Percentiles rank a stretch among this genome's conserved stretches.
phyloP scores from a whole-genome alignment of 2,888 invertebrate genomes.

The Lysandra bellargus region DNA sequence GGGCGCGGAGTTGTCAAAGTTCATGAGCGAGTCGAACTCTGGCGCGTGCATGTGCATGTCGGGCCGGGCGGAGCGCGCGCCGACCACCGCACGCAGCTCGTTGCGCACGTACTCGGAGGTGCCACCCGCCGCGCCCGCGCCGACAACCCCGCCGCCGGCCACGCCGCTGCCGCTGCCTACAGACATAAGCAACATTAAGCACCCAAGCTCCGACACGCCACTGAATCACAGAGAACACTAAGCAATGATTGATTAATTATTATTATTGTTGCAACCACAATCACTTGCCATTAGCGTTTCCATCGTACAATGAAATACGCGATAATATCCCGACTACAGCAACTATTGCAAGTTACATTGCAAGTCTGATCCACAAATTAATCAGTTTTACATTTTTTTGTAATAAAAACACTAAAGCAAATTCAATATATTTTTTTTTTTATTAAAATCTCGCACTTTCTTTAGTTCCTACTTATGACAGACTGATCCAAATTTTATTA shows the following conservation, averaged over 20 bases:
- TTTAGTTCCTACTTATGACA: conserved; percentile 11
- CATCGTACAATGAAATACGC: not conserved
- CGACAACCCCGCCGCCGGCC: conserved; percentile 37
- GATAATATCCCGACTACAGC: not conserved
- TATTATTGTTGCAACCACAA: not conserved
- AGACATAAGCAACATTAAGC: not conserved
- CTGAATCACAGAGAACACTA: not conserved
- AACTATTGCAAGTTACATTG: too few species aligned
- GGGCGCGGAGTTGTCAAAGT: conserved; percentile 85
- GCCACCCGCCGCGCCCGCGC: conserved; percentile 70
- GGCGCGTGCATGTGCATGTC: conserved; percentile 76
- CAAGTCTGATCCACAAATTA: not conserved
- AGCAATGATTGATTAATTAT: not conserved
- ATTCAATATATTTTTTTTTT: not conserved
- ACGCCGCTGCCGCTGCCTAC: conserved; percentile 50
- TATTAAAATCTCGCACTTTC: not conserved
- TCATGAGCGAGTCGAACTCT: conserved; percentile 86
- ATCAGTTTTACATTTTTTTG: not conserved
- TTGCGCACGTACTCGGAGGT: conserved; percentile 95
- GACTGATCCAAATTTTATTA: conserved; percentile 40
- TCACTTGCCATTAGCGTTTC: not conserved
- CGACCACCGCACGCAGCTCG: conserved; percentile 93
- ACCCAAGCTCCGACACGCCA: not conserved
- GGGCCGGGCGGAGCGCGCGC: conserved; percentile 85
- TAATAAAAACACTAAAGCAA: not conserved